Evolutionary conservation across 1,140 invertebrate species (phyloP).

Genomic region (Drosophila tsacasi): DNA sequence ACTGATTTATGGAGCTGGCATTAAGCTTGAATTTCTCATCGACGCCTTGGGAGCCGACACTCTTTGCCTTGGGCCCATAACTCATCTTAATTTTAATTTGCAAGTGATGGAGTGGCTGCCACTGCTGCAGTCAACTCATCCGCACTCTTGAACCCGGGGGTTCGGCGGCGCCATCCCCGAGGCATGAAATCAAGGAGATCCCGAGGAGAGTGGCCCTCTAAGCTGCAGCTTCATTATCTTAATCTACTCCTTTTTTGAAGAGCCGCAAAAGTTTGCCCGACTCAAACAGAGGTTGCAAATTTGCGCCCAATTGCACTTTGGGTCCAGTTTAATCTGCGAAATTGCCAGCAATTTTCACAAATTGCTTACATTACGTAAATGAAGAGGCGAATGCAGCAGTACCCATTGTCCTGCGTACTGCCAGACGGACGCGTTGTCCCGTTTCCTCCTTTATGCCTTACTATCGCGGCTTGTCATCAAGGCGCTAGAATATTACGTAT

Average conservation of each 20-base stretch:
- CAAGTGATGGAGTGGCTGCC: constrained; percentile 79
- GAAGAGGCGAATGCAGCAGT: constrained; percentile 67
- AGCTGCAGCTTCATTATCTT: constrained; percentile 81
- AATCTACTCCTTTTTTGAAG: constrained; percentile 75
- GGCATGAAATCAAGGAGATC: not conserved
- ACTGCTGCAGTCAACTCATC: constrained; percentile 41
- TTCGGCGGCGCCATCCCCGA: no score
- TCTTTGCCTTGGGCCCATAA: constrained; percentile 52
- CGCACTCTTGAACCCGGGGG: constrained; percentile 12
- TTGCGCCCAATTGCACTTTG: constrained; percentile 83
- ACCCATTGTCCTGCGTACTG: constrained; percentile 41
- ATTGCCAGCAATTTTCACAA: constrained; percentile 81
- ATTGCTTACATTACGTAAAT: constrained; percentile 84
- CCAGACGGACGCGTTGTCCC: not conserved
- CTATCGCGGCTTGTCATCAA: constrained; percentile 74
- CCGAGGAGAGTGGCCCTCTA: constrained; percentile 29
- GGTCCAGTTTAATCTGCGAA: constrained; percentile 79
- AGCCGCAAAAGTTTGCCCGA: constrained; percentile 69
- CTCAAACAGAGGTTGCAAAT: constrained; percentile 65
- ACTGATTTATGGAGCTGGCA: constrained; percentile 78
- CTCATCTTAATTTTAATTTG: constrained; percentile 84
- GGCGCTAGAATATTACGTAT: constrained; percentile 76
- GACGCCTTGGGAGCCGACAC: constrained; percentile 32
- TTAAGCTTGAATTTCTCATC: constrained; percentile 46
- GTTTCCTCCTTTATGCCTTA: constrained; percentile 45